These are phyloP conservation scores for Etia nguti DNA, from an alignment of 2,113 vertebrate species.

Conservation along the genomic window DNA sequence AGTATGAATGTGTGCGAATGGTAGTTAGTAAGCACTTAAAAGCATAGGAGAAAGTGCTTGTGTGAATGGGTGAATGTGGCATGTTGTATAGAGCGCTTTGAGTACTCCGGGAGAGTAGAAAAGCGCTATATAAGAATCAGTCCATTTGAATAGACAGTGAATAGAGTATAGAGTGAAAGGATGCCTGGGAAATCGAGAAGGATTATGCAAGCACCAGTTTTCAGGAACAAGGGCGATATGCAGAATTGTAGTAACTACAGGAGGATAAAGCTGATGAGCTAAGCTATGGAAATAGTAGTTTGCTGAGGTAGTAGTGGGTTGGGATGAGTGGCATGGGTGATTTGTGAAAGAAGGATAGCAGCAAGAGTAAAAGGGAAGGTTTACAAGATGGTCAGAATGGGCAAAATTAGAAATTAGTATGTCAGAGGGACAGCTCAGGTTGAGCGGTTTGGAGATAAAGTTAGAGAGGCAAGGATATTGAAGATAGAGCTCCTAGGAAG, in stretches of 20 bases:
- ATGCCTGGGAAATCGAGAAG: neutral
- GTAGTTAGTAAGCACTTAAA: neutral
- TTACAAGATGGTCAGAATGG: neutral
- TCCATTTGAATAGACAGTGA: neutral
- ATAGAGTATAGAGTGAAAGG: neutral
- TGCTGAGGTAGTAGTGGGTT: neutral
- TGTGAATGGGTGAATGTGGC: neutral
- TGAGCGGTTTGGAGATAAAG: neutral
- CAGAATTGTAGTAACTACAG: neutral
- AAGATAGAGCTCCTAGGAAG: neutral
- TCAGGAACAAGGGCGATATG: neutral
- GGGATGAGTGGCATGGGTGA: neutral
- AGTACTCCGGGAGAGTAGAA: neutral
- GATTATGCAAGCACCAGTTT: neutral
- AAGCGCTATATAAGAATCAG: neutral
- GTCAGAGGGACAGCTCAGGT: neutral
- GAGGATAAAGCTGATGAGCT: neutral
- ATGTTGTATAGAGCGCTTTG: neutral
- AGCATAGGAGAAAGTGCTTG: neutral
- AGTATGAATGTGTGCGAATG: neutral
- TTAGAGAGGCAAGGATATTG: neutral
- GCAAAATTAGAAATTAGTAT: neutral
- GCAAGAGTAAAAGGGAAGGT: neutral
- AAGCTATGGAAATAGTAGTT: neutral
- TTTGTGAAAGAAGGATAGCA: neutral